phyloP scores from a whole-genome alignment of 2,888 invertebrate genomes.

The Morpho achilles region DNA sequence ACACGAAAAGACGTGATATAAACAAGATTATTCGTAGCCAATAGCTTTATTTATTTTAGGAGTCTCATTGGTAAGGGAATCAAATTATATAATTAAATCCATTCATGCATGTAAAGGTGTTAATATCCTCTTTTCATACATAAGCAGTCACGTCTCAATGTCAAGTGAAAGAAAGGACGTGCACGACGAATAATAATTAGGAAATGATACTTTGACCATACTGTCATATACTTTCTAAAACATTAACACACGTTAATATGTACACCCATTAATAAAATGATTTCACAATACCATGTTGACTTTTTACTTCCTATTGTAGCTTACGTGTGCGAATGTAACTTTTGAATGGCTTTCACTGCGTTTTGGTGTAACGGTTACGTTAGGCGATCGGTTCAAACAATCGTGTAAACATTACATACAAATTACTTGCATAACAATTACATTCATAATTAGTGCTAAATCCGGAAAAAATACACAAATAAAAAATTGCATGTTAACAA shows the following conservation, averaged over 20 bases:
- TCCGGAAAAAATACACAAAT: slow-evolving; percentile 8
- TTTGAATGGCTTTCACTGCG: slow-evolving; percentile 60
- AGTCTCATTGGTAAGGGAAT: background rate
- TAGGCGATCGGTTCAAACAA: slow-evolving; percentile 40
- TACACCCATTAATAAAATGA: slow-evolving; percentile 14
- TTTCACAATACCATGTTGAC: slow-evolving; percentile 23
- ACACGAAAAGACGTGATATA: too few species aligned
- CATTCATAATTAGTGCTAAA: slow-evolving; percentile 28
- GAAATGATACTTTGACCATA: slow-evolving; percentile 17
- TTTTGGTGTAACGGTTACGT: slow-evolving; percentile 62
- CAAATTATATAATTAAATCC: slow-evolving; percentile 7
- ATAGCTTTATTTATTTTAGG: background rate
- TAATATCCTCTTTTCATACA: slow-evolving; percentile 54
- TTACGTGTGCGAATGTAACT: slow-evolving; percentile 32
- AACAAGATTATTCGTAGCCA: too few species aligned
- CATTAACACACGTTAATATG: slow-evolving; percentile 13
- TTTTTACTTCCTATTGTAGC: slow-evolving; percentile 23
- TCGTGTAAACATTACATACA: slow-evolving; percentile 31
- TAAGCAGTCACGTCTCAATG: slow-evolving; percentile 64
- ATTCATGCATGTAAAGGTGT: slow-evolving; percentile 34
- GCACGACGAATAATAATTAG: slow-evolving; percentile 47
- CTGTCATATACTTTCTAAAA: slow-evolving; percentile 33
- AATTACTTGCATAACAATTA: slow-evolving; percentile 63
- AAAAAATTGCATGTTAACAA: slow-evolving; percentile 12
- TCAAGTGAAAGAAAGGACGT: slow-evolving; percentile 69